phyloP scores from a whole-genome alignment of 2,113 vertebrate species.

The Ciconia maguari region DNA sequence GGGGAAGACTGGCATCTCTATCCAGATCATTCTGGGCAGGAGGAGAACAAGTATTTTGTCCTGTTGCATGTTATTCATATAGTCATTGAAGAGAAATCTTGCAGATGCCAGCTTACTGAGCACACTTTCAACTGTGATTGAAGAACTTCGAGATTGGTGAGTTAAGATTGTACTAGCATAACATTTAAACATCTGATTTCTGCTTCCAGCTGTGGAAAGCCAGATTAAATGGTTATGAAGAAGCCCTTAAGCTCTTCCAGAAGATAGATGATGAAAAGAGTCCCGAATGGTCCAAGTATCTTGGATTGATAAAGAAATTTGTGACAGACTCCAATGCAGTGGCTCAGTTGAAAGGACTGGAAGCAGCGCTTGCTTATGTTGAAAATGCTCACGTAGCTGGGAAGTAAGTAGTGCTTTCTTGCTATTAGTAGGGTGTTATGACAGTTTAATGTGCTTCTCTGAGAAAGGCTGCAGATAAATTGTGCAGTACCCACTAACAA shows the following conservation, averaged over 20 bases:
- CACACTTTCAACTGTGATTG: not conserved
- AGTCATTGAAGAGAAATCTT: not conserved
- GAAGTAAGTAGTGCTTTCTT: constrained; percentile 84
- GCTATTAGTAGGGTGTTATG: not conserved
- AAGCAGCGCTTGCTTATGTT: constrained; percentile 88
- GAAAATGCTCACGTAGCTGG: constrained; percentile 93
- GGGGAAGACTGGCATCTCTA: not conserved
- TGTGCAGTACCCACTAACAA: not conserved
- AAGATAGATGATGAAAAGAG: constrained; percentile 94
- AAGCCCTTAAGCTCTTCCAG: constrained; percentile 93
- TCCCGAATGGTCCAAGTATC: constrained; percentile 95
- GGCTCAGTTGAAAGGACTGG: constrained; percentile 95
- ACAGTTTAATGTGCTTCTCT: not conserved
- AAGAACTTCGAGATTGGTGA: not conserved
- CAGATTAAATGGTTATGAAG: constrained; percentile 94
- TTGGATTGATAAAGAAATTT: constrained; percentile 95
- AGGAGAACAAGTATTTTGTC: not conserved
- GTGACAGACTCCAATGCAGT: constrained; percentile 97
- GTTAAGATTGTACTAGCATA: not conserved
- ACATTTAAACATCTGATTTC: not conserved
- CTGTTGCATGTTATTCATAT: not conserved
- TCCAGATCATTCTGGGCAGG: not conserved
- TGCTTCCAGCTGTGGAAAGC: constrained; percentile 93
- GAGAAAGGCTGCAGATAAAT: not conserved
- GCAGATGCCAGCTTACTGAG: not conserved